phyloP scores from a whole-genome alignment of 2,113 vertebrate genomes.

The Equus quagga region DNA sequence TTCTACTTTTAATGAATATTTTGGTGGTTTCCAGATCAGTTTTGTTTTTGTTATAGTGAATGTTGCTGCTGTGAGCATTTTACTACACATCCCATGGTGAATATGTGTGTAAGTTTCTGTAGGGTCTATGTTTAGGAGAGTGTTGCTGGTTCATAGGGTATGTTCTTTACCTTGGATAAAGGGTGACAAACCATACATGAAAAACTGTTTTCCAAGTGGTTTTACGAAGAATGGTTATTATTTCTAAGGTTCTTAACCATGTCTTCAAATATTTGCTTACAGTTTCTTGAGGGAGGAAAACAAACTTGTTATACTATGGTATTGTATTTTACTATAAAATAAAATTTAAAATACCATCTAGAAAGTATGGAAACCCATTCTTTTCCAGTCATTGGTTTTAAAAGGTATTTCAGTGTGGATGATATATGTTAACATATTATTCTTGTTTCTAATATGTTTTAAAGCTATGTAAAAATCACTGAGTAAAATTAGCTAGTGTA shows the following conservation, averaged over 20 bases:
- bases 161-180: background rate
- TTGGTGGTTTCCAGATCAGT: background rate
- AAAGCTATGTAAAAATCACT: background rate
- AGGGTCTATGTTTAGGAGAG: background rate
- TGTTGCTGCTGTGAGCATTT: background rate
- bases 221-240: background rate
- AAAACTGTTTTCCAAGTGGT: background rate
- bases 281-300: background rate
- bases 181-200: background rate
- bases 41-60: constrained; percentile 16
- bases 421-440: background rate
- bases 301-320: background rate
- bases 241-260: constrained; percentile 29
- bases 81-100: background rate
- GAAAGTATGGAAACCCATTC: background rate
- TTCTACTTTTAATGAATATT: constrained; percentile 7
- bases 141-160: background rate
- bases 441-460: background rate
- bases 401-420: background rate
- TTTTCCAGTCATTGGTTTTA: constrained; percentile 11
- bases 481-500: background rate
- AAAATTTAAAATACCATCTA: background rate
- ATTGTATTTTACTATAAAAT: constrained; percentile 22
- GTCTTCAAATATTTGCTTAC: constrained; percentile 1
- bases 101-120: background rate